Base-by-base conservation (phyloP, 1,140 invertebrate genomes). In the Schmidtea mediterranea region DNA sequence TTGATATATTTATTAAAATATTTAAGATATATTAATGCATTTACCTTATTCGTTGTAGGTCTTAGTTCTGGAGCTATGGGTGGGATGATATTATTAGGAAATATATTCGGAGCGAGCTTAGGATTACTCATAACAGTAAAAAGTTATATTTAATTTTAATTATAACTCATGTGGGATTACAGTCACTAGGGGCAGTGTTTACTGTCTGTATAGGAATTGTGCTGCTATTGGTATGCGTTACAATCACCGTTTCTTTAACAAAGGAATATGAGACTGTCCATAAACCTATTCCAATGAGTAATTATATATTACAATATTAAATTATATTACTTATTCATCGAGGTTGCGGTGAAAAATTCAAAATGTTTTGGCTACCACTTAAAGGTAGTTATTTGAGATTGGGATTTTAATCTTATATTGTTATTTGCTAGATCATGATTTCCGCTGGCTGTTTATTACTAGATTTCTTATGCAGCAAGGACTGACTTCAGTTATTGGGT, bases 381-480 rank as follows among this genome's bases (percentile, higher is more conserved):
- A 60, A 58, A 59, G 61, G 61, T 62, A 52, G 53, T 15, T 36
- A 46, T n/a, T 22, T n/a, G 46, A 43, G 13, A 2, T n/a, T 36
- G n/a, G 24, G 21, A n/a, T 23, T 36, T 36, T n/a, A n/a, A n/a
- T n/a, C n/a, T n/a, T n/a, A n/a, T n/a, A n/a, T 37, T 12, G 36
- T 37, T 12, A 37, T 12, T 37, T 55, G 56, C 32, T 53, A 63
- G 62, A 63, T 23, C 57, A 60, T 50, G 58, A 62, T 51, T 63
- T 63, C 50, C 52, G 62, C n/a, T 63, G 62, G 62, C 59, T 63
- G 2, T 62, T 63, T 47, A 55, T 63, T 10, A 63, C 62, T 5
- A 51, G 62, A 16, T 62, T 63, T 50, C 47, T 63, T 5, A 62
- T 63, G 61, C 62, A 63, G 53, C 61, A 62, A 51, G 62, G 62